phyloP scores from a whole-genome alignment of 2,113 vertebrate species.

The Clupea harengus region DNA sequence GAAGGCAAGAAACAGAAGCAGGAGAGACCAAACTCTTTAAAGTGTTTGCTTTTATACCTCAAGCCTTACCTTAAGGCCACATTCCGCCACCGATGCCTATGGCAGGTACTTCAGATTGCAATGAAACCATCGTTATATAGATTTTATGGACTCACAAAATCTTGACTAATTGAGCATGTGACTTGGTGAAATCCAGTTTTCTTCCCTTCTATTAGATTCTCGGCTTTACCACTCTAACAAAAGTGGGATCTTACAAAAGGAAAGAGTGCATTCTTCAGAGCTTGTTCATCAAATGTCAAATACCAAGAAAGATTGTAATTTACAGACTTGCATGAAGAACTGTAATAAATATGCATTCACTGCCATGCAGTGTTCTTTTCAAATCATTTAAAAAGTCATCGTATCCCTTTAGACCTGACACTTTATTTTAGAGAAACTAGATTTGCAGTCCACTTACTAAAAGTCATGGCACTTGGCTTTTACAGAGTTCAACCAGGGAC shows the following conservation, averaged over 20 bases:
- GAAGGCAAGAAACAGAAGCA: no score
- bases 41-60: background rate
- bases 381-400: background rate
- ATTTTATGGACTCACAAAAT: background rate
- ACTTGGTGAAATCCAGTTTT: background rate
- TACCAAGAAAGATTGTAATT: background rate
- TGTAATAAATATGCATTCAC: background rate
- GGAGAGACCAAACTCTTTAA: no score
- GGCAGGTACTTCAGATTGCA: background rate
- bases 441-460: background rate
- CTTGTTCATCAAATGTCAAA: background rate
- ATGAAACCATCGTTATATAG: background rate
- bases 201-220: background rate
- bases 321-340: background rate
- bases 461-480: constrained; percentile 28
- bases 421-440: background rate
- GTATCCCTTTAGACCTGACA: background rate
- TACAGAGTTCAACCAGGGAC: constrained; percentile 34
- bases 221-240: background rate
- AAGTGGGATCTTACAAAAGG: background rate
- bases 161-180: background rate
- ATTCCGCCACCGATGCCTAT: background rate
- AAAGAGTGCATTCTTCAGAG: background rate
- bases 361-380: background rate
- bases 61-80: background rate